Percentiles rank a stretch among this genome's conserved stretches.
Conservation (phyloP, 2,797 vertebrate genomes). For the Spea hammondii region DNA sequence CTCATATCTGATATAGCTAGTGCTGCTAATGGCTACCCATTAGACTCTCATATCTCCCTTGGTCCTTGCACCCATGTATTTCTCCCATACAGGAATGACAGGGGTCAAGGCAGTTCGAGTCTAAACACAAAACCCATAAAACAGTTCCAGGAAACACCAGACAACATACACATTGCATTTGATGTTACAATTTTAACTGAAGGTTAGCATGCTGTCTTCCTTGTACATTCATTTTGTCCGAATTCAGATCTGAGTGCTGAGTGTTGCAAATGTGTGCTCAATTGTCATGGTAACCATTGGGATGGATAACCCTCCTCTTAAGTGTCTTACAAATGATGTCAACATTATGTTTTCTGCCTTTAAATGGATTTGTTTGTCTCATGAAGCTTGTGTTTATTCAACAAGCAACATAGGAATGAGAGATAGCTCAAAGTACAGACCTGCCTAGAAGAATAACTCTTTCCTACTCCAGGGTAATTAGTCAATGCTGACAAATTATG, state of each 20-base stretch:
- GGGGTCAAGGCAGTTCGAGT: no score
- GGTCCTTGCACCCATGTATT: no score
- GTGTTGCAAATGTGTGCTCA: neutral
- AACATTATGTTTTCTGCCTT: conserved; percentile 18
- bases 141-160: neutral
- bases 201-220: no score
- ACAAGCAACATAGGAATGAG: conserved; percentile 37
- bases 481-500: no score
- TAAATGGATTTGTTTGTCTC: conserved; percentile 50
- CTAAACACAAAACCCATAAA: neutral
- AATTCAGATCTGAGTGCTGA: no score
- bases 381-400: conserved; percentile 43
- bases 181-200: no score
- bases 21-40: no score
- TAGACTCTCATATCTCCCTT: no score
- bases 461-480: neutral
- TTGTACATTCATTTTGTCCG: no score
- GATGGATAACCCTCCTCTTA: neutral
- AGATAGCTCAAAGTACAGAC: conserved; percentile 18
- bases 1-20: no score
- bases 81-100: no score
- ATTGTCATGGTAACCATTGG: neutral
- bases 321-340: conserved; percentile 29
- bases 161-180: no score
- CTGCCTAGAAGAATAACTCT: neutral